These are phyloP conservation scores for Agriotes lineatus DNA, from an alignment of 2,888 invertebrate genomes.

Conservation along the genomic window DNA sequence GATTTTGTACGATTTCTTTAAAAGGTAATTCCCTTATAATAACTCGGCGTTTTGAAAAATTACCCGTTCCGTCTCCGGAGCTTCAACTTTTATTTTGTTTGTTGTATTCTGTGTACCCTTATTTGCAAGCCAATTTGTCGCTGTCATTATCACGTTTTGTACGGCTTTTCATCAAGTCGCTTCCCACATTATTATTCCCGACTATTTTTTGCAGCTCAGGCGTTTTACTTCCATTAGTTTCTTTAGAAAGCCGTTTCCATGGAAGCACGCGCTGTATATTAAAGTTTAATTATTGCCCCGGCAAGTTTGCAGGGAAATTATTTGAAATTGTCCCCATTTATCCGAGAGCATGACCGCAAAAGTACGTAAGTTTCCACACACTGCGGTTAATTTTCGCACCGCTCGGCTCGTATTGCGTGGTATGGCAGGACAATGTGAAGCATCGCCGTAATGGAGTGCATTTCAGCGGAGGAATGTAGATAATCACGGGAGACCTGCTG, in stretches of 20 bases:
- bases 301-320: constrained; percentile 46
- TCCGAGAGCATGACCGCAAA: constrained; percentile 50
- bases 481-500: constrained; percentile 54
- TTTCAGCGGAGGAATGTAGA: constrained; percentile 63
- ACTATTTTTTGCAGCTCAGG: constrained; percentile 10
- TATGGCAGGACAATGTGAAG: constrained; percentile 56
- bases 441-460: constrained; percentile 59
- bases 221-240: constrained; percentile 15
- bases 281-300: constrained; percentile 32
- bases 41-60: constrained; percentile 10
- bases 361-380: constrained; percentile 53
- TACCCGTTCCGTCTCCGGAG: not conserved
- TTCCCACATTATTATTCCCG: constrained; percentile 26
- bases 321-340: constrained; percentile 54
- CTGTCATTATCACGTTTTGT: constrained; percentile 47
- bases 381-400: constrained; percentile 54
- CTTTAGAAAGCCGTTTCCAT: constrained; percentile 1
- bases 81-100: constrained; percentile 17
- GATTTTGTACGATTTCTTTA: not conserved
- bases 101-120: constrained; percentile 26
- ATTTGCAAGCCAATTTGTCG: constrained; percentile 49
- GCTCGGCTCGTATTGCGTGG: constrained; percentile 38
- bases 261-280: constrained; percentile 22
- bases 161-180: constrained; percentile 33
- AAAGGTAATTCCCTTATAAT: not conserved